These are phyloP conservation scores for Brachirus orientalis DNA, from an alignment of 2,113 vertebrate genomes.

Conservation along the genomic window DNA sequence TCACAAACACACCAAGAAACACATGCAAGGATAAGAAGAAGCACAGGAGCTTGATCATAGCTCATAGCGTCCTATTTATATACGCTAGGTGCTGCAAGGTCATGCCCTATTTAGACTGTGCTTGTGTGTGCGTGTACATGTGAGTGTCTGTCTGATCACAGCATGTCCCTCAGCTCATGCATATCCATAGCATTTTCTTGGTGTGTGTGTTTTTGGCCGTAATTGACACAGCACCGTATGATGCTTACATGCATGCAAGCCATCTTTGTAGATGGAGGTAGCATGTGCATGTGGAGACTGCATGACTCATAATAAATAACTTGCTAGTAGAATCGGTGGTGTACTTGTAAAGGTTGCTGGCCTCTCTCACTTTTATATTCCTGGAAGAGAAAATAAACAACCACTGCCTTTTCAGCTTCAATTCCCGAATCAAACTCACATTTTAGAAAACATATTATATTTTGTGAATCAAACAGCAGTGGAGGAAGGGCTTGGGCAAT, in stretches of 20 bases:
- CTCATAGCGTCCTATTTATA: slow-evolving; percentile 17
- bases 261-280: no score
- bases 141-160: slow-evolving; percentile 10
- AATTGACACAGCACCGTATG: slow-evolving; percentile 18
- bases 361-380: no score
- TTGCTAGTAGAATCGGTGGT: no score
- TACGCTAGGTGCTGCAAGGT: slow-evolving; percentile 48
- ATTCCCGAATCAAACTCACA: no score
- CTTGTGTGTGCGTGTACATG: background rate
- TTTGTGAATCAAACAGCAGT: slow-evolving; percentile 14
- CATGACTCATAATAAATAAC: slow-evolving; percentile 12
- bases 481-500: background rate
- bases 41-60: slow-evolving; percentile 14
- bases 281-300: slow-evolving; percentile 16
- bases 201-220: slow-evolving; percentile 18
- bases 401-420: no score
- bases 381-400: no score
- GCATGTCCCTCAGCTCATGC: slow-evolving; percentile 28
- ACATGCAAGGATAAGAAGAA: background rate
- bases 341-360: no score
- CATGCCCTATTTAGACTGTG: slow-evolving; percentile 49
- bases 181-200: slow-evolving; percentile 39
- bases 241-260: slow-evolving; percentile 18
- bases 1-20: background rate
- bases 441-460: slow-evolving; percentile 4